Evolutionary conservation across 2,797 vertebrate genomes (phyloP).

Genomic region (Acipenser transmontanus): DNA sequence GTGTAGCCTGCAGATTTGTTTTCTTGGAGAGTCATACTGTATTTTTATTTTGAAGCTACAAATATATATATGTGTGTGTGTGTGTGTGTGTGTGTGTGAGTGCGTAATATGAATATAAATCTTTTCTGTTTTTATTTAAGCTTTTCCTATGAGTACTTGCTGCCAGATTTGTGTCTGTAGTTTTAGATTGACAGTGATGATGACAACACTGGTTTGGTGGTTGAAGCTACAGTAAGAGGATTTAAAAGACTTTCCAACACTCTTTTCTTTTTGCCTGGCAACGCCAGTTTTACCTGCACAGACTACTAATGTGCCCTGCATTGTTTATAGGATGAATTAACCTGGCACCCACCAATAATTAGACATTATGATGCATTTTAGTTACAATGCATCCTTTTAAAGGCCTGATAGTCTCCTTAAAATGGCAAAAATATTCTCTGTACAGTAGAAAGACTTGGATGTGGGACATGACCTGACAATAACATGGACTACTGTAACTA

Average conservation of each 20-base stretch:
- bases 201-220: conserved; percentile 7
- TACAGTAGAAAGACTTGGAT: neutral
- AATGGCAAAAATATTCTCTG: neutral
- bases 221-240: neutral
- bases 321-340: conserved; percentile 31
- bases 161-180: too few species aligned
- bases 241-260: conserved; percentile 24
- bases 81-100: too few species aligned
- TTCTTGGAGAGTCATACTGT: too few species aligned
- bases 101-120: too few species aligned
- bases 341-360: conserved; percentile 23
- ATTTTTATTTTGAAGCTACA: too few species aligned
- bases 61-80: too few species aligned
- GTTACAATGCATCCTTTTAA: neutral
- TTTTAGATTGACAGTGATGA: neutral
- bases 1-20: too few species aligned
- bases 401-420: neutral
- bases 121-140: too few species aligned
- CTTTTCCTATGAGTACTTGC: too few species aligned
- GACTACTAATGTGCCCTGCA: conserved; percentile 31
- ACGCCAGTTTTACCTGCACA: conserved; percentile 22
- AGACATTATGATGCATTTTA: conserved; percentile 17
- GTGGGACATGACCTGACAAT: neutral
- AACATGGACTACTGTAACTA: too few species aligned
- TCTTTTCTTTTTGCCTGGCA: conserved; percentile 20